Evolutionary conservation across 1,140 invertebrate genomes (phyloP).

Genomic region (Drosophila repletoides): DNA sequence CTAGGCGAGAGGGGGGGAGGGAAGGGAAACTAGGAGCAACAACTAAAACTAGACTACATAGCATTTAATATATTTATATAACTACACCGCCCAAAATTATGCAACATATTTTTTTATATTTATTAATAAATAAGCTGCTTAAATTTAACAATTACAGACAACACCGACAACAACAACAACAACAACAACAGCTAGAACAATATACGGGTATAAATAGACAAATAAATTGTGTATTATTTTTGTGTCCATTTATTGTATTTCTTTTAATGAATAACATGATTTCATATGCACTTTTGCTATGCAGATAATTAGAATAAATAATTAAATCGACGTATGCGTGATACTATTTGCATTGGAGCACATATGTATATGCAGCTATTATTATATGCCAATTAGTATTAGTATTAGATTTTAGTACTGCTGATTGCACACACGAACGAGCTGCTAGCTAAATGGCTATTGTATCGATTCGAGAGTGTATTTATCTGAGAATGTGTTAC

Average conservation of each 20-base stretch:
- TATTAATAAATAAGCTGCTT: slow-evolving; percentile 17
- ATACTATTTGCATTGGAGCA: neutral
- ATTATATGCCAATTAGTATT: slow-evolving; percentile 2
- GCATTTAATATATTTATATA: slow-evolving; percentile 3
- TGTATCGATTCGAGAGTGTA: neutral
- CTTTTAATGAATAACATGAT: neutral
- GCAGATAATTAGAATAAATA: neutral
- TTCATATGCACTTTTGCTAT: neutral
- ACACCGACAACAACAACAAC: slow-evolving; percentile 14
- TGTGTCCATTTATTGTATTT: slow-evolving; percentile 6
- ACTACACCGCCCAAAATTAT: neutral
- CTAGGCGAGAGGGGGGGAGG: neutral
- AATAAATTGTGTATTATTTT: slow-evolving; percentile 11
- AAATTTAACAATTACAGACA: slow-evolving; percentile 13
- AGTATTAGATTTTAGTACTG: neutral
- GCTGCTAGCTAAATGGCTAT: neutral
- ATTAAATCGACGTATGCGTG: neutral
- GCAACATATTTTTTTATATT: slow-evolving; percentile 8
- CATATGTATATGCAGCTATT: neutral
- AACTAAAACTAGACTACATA: slow-evolving; percentile 24
- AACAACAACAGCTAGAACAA: neutral
- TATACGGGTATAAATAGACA: neutral
- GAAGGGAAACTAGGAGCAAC: neutral
- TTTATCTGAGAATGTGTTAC: too few relatives aligned
- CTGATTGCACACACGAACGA: neutral